These are phyloP conservation scores for Laticauda colubrina DNA, from an alignment of 2,113 vertebrate species.

Conservation along the genomic window DNA sequence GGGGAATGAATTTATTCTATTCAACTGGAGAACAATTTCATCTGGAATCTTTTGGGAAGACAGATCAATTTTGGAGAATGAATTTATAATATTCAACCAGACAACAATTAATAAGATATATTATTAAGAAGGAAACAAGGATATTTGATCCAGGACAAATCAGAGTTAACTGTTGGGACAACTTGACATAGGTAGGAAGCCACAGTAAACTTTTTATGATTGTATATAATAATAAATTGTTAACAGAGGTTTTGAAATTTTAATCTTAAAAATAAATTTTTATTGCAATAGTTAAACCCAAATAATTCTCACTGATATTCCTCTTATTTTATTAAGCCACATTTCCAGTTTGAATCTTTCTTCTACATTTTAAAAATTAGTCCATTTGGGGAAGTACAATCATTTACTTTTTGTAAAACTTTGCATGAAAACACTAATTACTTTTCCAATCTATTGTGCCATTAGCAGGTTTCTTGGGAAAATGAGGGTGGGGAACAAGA, in stretches of 20 bases:
- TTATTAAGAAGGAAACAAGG: neutral
- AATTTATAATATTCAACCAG: neutral
- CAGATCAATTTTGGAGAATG: neutral
- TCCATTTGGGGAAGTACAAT: neutral
- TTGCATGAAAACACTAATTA: neutral
- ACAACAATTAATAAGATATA: neutral
- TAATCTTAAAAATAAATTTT: neutral
- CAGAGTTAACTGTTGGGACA: neutral
- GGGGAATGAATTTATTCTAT: neutral
- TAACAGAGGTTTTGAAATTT: neutral
- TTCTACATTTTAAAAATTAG: neutral
- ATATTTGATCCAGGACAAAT: neutral
- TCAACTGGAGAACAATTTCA: neutral
- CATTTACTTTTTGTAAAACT: neutral
- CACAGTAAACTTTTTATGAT: neutral
- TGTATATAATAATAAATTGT: neutral
- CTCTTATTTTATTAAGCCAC: neutral
- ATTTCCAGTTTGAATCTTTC: neutral
- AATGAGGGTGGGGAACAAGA: neutral
- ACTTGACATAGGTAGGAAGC: neutral
- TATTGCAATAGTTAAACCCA: neutral
- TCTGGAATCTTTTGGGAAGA: neutral
- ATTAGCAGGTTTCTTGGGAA: neutral
- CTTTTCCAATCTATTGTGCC: slow-evolving; percentile 13
- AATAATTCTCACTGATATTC: neutral